These are phyloP conservation scores for Zaprionus inermis DNA, from an alignment of 1,140 invertebrate species.

Conservation along the genomic window DNA sequence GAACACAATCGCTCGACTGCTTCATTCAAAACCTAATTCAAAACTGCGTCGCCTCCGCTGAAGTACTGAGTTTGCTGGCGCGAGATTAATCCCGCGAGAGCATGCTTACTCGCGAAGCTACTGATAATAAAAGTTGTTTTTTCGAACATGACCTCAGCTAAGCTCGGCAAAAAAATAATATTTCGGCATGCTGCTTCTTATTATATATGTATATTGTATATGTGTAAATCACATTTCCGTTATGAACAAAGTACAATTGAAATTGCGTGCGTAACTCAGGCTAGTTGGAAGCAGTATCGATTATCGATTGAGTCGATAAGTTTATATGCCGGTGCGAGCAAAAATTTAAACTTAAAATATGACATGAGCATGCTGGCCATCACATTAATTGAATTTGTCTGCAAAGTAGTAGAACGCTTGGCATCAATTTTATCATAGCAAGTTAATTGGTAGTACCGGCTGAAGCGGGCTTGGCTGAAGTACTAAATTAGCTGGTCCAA, in stretches of 20 bases:
- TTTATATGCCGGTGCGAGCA: too few species aligned
- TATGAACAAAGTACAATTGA: background rate
- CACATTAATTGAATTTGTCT: too few species aligned
- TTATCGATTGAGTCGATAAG: background rate
- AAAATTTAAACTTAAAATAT: too few species aligned
- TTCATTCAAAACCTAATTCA: constrained; percentile 44
- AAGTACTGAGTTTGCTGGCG: constrained; percentile 21
- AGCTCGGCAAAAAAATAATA: background rate
- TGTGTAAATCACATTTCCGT: background rate
- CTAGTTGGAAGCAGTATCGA: background rate
- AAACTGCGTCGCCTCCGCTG: constrained; percentile 41
- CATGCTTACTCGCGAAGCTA: background rate
- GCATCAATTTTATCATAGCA: too few species aligned
- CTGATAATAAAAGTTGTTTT: background rate
- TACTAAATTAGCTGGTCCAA: too few species aligned
- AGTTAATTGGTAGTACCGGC: too few species aligned
- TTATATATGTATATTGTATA: background rate
- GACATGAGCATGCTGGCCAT: too few species aligned
- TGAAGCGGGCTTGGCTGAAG: too few species aligned
- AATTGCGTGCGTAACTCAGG: background rate
- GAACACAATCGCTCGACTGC: constrained; percentile 18
- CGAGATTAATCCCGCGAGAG: background rate
- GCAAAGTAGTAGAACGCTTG: too few species aligned
- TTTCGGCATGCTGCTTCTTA: background rate
- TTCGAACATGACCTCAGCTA: background rate